phyloP scores from a whole-genome alignment of 2,888 invertebrate genomes.

The Temnothorax ravouxi region DNA sequence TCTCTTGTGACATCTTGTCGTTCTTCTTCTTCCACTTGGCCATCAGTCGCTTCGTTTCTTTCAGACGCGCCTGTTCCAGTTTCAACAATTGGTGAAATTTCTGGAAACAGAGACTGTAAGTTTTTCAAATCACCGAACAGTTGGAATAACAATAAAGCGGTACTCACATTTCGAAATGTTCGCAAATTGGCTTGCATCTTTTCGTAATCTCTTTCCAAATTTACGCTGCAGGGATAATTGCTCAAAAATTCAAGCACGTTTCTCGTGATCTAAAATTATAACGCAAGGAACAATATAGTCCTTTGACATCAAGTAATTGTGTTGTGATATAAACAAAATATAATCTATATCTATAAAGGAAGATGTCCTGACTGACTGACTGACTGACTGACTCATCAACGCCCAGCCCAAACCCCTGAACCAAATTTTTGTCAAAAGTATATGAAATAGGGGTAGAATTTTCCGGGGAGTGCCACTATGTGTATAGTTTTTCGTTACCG shows the following conservation, averaged over 20 bases:
- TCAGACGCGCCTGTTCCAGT: constrained; percentile 59
- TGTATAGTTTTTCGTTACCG: no score
- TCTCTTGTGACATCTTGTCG: not conserved
- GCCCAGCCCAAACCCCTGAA: no score
- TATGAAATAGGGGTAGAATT: no score
- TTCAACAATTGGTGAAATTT: constrained; percentile 62
- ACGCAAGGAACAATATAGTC: not conserved
- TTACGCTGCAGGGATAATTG: constrained; percentile 50
- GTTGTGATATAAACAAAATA: not conserved
- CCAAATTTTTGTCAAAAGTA: no score
- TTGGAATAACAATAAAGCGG: not conserved
- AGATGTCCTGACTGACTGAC: no score
- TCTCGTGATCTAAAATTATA: constrained; percentile 78
- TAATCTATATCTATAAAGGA: no score
- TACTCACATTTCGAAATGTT: constrained; percentile 58
- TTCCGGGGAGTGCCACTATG: no score
- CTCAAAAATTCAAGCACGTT: constrained; percentile 79
- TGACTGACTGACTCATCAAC: no score
- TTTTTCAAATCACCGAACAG: not conserved
- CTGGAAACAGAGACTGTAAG: constrained; percentile 62
- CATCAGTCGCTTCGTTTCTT: constrained; percentile 53
- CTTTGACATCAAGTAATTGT: not conserved
- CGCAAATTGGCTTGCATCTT: constrained; percentile 35
- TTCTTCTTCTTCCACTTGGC: constrained; percentile 72
- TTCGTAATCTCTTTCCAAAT: constrained; percentile 64